Evolutionary conservation across 2,888 invertebrate species (phyloP).

Genomic region (Yponomeuta malinellus): DNA sequence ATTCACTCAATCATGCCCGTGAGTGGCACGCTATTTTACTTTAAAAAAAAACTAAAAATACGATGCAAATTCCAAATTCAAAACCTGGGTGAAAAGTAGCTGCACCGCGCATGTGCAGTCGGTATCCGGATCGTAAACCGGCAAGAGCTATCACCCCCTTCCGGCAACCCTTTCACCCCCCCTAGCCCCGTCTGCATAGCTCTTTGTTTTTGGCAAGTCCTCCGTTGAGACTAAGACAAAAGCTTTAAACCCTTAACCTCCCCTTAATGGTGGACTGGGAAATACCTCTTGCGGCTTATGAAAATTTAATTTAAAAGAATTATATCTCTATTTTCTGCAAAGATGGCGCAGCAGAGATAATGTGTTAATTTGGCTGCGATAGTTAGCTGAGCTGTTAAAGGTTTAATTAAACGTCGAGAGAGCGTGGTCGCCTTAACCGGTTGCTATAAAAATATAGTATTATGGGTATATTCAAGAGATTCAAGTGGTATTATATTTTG

Average conservation of each 20-base stretch:
- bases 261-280: slow-evolving; percentile 7
- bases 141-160: slow-evolving; percentile 48
- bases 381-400: not conserved
- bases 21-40: too few relatives aligned
- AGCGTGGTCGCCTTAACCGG: not conserved
- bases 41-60: too few relatives aligned
- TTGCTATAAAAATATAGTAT: not conserved
- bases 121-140: slow-evolving; percentile 69
- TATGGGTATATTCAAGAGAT: not conserved
- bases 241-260: slow-evolving; percentile 27
- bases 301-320: slow-evolving; percentile 12
- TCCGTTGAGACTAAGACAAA: slow-evolving; percentile 37
- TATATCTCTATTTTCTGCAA: not conserved
- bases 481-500: too few relatives aligned
- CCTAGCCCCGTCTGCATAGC: slow-evolving; percentile 50
- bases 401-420: not conserved
- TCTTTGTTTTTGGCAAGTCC: slow-evolving; percentile 69
- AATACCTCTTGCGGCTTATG: slow-evolving; percentile 3
- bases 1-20: too few relatives aligned
- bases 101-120: slow-evolving; percentile 68
- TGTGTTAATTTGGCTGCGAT: slow-evolving; percentile 11
- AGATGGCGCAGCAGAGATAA: not conserved
- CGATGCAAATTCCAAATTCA: slow-evolving; percentile 20
- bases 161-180: slow-evolving; percentile 31
- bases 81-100: slow-evolving; percentile 32